These are phyloP conservation scores for Palaemon carinicauda DNA, from an alignment of 1,140 invertebrate species.

Conservation along the genomic window DNA sequence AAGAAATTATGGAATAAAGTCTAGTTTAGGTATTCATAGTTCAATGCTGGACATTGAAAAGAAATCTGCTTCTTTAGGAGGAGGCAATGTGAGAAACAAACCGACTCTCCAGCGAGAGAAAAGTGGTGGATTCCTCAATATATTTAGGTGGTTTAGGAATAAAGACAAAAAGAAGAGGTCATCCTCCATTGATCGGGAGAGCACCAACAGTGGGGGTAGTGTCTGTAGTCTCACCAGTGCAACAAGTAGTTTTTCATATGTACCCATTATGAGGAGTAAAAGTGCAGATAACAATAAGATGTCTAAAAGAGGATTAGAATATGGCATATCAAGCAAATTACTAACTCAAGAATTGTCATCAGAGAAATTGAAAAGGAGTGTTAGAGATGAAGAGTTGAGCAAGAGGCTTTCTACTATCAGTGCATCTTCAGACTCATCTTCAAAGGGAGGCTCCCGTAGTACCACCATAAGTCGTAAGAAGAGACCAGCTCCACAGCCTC, in stretches of 20 bases:
- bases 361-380: background rate
- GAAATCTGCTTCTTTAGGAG: too few relatives aligned
- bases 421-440: constrained; percentile 30
- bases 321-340: background rate
- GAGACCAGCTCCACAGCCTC: constrained; percentile 33
- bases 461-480: constrained; percentile 30
- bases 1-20: constrained; percentile 24
- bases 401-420: constrained; percentile 29
- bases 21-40: background rate
- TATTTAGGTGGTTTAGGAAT: constrained; percentile 48
- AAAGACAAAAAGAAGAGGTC: constrained; percentile 34
- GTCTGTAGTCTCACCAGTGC: constrained; percentile 34
- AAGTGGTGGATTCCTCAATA: constrained; percentile 23
- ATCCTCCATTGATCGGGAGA: constrained; percentile 36
- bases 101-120: constrained; percentile 6
- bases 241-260: constrained; percentile 26
- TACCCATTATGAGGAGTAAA: constrained; percentile 43
- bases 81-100: too few relatives aligned
- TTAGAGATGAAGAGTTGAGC: background rate
- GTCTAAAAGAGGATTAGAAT: background rate
- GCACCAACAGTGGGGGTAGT: constrained; percentile 20
- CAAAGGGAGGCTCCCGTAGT: background rate
- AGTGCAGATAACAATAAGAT: constrained; percentile 43
- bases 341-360: constrained; percentile 11
- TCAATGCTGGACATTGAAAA: too few relatives aligned